Base-by-base conservation (phyloP, 2,888 invertebrate species). In the Chrysopilus asiliformis region DNA sequence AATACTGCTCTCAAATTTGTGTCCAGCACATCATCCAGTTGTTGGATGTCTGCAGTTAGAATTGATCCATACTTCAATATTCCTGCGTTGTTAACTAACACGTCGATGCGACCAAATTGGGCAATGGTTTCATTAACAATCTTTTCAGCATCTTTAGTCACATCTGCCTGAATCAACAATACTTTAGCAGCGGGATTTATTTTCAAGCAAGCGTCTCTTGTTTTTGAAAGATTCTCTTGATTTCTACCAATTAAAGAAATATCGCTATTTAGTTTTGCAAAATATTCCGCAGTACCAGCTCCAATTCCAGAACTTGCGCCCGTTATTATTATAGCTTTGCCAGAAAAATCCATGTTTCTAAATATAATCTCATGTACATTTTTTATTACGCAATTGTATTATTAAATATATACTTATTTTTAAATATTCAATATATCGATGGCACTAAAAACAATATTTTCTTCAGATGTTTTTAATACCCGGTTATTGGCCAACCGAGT, bases 11-110 rank as follows among this genome's bases (percentile, higher is more conserved):
- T 71, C 2, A 86, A 79, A 61, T 93, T 93, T 14, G 77, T 71
- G 49, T 81, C 79, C 72, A 91, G 84, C 24, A 84, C 64, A 50
- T 74, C 66, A 53, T 93, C 90, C 54, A 76, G 89, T 52, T 85
- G 83, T 25, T 77, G 79, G 42, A 90, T 50, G 17, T 71, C 71
- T 2, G 86, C 80, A 34, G 68, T 77, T 64, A 89, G 87, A 48
- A 89, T 83, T 9, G 71, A 65, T 10, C 87, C 90, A 14, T 63
- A 55, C 55, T 76, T 78, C 26, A 85, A 56, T 36, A 79, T 68
- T 13, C 90, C 90, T 41, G 89, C 89, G 64, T 80, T 84, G 56
- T 90, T 85, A 1, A 85, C 70, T 25, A 84, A 58, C 14, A 84
- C 70, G 60, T 85, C 80, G 8, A 85, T 56, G 53, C 68, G 71